A percentile compares a stretch with the other conserved stretches of the same genome.
Evolutionary conservation across 2,113 vertebrate species (phyloP).

Genomic region (Acinonyx jubatus): DNA sequence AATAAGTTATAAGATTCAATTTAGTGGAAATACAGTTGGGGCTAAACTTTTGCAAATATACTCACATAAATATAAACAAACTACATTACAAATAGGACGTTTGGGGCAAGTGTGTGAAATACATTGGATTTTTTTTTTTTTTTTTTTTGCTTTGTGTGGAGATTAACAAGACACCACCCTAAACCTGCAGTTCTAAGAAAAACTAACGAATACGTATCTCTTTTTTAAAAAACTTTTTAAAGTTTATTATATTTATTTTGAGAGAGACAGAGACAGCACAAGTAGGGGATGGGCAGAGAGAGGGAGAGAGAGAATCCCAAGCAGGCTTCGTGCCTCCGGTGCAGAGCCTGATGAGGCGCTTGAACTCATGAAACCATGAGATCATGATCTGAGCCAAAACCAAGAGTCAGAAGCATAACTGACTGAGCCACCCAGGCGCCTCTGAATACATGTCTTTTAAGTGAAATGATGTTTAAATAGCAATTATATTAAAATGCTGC

Average conservation of each 20-base stretch:
- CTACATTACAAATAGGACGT: slow-evolving; percentile 5
- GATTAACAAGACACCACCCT: slow-evolving; percentile 40
- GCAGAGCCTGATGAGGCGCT: no score
- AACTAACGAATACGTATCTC: slow-evolving; percentile 56
- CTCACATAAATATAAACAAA: slow-evolving; percentile 37
- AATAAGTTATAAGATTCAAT: not conserved
- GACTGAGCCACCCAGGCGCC: no score
- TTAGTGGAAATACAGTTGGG: slow-evolving; percentile 28
- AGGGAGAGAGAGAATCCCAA: no score
- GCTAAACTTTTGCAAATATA: not conserved
- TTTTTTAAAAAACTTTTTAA: not conserved
- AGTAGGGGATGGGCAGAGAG: no score
- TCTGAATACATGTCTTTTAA: slow-evolving; percentile 53
- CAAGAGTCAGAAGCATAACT: no score
- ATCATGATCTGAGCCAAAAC: no score
- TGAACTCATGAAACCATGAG: no score
- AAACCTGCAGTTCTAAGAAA: slow-evolving; percentile 55
- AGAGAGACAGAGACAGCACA: no score
- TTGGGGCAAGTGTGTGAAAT: slow-evolving; percentile 9
- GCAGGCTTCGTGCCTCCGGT: no score
- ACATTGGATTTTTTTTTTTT: not conserved
- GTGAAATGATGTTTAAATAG: slow-evolving; percentile 53
- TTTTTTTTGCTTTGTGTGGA: not conserved
- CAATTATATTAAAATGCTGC: slow-evolving; percentile 65
- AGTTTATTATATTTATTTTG: no score